A percentile compares a stretch with the other conserved stretches of the same genome.
Conservation (phyloP, 2,888 invertebrate genomes). For the Cremastinae sp. region DNA sequence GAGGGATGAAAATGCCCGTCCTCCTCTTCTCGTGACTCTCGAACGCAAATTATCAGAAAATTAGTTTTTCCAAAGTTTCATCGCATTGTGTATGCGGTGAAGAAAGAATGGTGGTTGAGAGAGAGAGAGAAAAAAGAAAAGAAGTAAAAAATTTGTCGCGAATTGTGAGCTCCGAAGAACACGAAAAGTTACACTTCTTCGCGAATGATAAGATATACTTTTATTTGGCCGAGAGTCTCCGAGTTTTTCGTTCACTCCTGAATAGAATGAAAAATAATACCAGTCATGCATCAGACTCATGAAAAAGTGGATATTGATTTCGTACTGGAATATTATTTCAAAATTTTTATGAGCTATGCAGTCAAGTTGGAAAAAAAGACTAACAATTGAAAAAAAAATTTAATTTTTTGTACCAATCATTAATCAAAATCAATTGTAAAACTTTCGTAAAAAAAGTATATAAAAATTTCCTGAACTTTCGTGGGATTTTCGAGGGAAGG, state of each 20-base stretch:
- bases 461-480: neutral
- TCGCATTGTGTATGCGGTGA: conserved; percentile 6
- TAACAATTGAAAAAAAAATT: too few relatives aligned
- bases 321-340: neutral
- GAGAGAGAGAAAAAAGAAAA: conserved; percentile 28
- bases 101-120: conserved; percentile 14
- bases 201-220: conserved; percentile 29
- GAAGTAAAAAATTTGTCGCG: conserved; percentile 23
- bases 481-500: neutral
- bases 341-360: too few relatives aligned
- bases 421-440: neutral
- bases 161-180: conserved; percentile 31
- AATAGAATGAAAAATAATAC: conserved; percentile 15
- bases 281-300: neutral
- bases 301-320: conserved; percentile 11
- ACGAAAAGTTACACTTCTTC: conserved; percentile 12
- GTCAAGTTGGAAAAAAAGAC: too few relatives aligned
- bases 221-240: neutral
- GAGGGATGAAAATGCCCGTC: conserved; percentile 57
- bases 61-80: conserved; percentile 66
- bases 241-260: neutral
- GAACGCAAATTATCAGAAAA: conserved; percentile 71
- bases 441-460: neutral
- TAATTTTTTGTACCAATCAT: neutral
- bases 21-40: conserved; percentile 58